A percentile compares a stretch with the other conserved stretches of the same genome.
Conservation (phyloP, 2,797 vertebrate genomes). For the Cryptoprocta ferox region DNA sequence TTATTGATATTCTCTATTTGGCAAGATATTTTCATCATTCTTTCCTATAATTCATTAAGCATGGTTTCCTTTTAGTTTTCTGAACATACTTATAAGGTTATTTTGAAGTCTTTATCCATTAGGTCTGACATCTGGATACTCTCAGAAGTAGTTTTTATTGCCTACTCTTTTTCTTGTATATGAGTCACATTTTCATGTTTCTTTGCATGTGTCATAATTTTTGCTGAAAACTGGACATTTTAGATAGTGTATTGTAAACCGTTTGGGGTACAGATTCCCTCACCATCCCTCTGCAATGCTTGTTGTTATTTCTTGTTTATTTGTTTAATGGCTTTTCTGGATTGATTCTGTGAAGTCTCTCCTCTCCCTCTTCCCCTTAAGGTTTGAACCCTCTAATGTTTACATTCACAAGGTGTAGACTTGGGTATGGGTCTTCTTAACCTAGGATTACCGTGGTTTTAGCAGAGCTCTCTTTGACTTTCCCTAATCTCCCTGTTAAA, state of each 20-base stretch:
- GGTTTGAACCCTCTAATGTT: background rate
- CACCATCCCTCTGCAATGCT: background rate
- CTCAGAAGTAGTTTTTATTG: background rate
- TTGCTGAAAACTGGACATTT: background rate
- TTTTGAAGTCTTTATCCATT: slow-evolving; percentile 15
- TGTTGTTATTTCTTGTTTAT: background rate
- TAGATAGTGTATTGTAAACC: background rate
- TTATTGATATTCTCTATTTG: background rate
- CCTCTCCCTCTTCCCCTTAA: accelerated
- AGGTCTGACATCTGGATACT: background rate
- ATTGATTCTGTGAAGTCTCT: background rate
- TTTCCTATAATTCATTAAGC: background rate
- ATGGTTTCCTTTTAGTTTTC: background rate
- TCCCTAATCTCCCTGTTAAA: background rate
- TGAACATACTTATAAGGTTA: background rate
- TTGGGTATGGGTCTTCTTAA: background rate
- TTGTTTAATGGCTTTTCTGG: background rate
- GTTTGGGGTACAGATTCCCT: background rate
- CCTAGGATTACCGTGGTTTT: background rate
- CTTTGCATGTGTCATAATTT: background rate
- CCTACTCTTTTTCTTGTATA: background rate
- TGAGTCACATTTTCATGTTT: background rate
- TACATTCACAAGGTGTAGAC: background rate
- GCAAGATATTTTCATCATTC: background rate
- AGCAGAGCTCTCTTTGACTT: background rate